Base-by-base conservation (phyloP, 2,797 vertebrate genomes). In the Manis pentadactyla region DNA sequence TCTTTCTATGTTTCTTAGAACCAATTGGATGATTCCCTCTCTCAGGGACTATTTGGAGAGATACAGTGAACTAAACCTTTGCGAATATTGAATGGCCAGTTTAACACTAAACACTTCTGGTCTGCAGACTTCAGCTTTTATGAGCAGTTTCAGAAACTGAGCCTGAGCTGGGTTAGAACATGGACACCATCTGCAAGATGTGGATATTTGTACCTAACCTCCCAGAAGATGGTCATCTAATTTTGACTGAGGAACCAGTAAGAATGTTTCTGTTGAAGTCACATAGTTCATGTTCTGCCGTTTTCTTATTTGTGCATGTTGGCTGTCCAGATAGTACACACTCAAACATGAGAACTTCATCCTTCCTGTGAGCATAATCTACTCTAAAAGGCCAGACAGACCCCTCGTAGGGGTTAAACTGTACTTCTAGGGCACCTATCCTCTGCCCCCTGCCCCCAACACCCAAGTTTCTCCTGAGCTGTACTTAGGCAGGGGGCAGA, bases 1-100 rank as follows among this genome's bases (percentile, higher is more conserved):
- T 92, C 29, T 78, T 29, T 91, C 29, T 66, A 5, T 31, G n/a
- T 53, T 83, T 79, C 75, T 92, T 75, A 75, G 75, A 94, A 74
- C 51, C 57, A 37, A 19, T 86, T 21, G 55, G 29, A 21, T 73
- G 21, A 77, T 82, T 37, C 0, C 59, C 11, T 90, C 51, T 90
- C n/a, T 71, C 10, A 29, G 63, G 46, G 19, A 83, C 13, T 34
- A 7, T n/a, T 66, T 61, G n/a, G 8, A 74, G 27, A 66, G 23
- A 63, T 19, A 21, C 13, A 57, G 68, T 92, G 74, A 73, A 37
- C 81, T 34, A 42, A 79, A 15, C 57, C 49, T 75, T 87, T 78
- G 51, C 61, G 63, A 84, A 86, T 61, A 68, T 18, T 1, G 21
- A 89, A 5, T 42, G 29, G n/a, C 31, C 57, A 31, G n/a, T 79